Evolutionary conservation across 2,797 vertebrate species (phyloP), one percentile per base, ranked within the genome.

Genomic region (Acrossocheilus wenchowensis): DNA sequence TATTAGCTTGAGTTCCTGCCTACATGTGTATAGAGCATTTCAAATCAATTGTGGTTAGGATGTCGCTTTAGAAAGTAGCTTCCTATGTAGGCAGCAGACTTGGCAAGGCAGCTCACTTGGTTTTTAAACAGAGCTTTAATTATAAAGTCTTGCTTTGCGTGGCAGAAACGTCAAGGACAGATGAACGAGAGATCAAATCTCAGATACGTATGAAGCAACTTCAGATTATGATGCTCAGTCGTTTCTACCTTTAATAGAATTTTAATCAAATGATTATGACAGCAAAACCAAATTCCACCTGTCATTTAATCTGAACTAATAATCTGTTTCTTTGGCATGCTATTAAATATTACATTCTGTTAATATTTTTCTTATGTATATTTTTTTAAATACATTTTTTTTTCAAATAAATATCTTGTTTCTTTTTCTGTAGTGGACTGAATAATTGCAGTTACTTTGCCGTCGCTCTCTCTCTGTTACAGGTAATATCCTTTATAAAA

Each of bases 401-500:
- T 26, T 26, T 12, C 11, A n/a, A 7, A 15, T 7, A 6, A 6
- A n/a, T 3, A 5, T 12, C 10, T 41, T 45, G 69, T 72, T 45
- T n/a, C 21, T 52, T 52, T 36, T 87, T 84, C 71, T 86, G 80
- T 83, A 87, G 88, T 89, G 83, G 91, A 81, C 81, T 81, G 81
- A 91, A 90, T 88, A 87, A 91, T 90, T 87, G 9, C 64, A 14
- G 11, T n/a, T 73, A 88, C 89, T 86, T 91, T 89, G 60, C 84
- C 66, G 79, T 89, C 90, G 45, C 82, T 87, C 90, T 88, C 90
- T 88, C 81, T 91, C 89, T 90, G 87, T 90, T 90, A 89, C 62
- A 87, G 83, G 80, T 87, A 93, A 91, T 87, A 89, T 90, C 85
- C 90, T 91, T 92, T 91, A 89, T 93, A 91, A 89, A 93, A 85